These are phyloP conservation scores for Pristionchus japonicus DNA, from an alignment of 2,888 invertebrate genomes.

Conservation along the genomic window DNA sequence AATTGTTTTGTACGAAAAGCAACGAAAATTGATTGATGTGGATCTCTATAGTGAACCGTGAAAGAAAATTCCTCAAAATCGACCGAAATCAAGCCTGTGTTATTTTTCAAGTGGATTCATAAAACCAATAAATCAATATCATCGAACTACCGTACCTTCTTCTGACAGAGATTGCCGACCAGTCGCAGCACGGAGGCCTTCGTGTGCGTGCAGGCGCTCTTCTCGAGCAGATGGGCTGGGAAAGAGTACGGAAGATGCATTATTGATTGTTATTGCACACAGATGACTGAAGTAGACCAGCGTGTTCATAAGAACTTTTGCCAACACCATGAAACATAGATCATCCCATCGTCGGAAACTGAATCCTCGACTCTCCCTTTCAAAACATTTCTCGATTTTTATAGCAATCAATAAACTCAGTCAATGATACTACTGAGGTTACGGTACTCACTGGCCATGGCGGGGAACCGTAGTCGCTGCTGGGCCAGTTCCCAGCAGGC, in stretches of 20 bases:
- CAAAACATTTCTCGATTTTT: too few relatives aligned
- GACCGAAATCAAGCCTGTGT: too few relatives aligned
- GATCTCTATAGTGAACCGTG: too few relatives aligned
- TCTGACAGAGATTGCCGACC: slow-evolving; percentile 63
- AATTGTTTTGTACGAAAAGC: neutral
- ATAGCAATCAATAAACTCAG: too few relatives aligned
- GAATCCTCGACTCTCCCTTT: too few relatives aligned
- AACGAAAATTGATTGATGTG: too few relatives aligned
- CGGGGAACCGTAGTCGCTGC: neutral
- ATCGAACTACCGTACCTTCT: slow-evolving; percentile 56
- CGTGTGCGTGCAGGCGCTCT: slow-evolving; percentile 43
- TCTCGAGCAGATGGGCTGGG: slow-evolving; percentile 63
- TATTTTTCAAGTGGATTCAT: too few relatives aligned
- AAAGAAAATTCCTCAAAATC: too few relatives aligned
- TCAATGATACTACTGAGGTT: too few relatives aligned
- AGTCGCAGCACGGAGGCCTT: slow-evolving; percentile 60
- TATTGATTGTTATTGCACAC: too few relatives aligned
- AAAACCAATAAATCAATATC: neutral
- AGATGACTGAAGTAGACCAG: neutral
- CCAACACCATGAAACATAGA: neutral
- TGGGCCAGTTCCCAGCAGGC: slow-evolving; percentile 49
- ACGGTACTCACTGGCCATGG: slow-evolving; percentile 39
- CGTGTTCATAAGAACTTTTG: neutral
- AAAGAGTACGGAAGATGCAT: too few relatives aligned
- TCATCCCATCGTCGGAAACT: too few relatives aligned